Percentiles rank a stretch among this genome's conserved stretches.
phyloP scores from a whole-genome alignment of 2,797 vertebrate genomes.

The Pipistrellus pipistrellus region DNA sequence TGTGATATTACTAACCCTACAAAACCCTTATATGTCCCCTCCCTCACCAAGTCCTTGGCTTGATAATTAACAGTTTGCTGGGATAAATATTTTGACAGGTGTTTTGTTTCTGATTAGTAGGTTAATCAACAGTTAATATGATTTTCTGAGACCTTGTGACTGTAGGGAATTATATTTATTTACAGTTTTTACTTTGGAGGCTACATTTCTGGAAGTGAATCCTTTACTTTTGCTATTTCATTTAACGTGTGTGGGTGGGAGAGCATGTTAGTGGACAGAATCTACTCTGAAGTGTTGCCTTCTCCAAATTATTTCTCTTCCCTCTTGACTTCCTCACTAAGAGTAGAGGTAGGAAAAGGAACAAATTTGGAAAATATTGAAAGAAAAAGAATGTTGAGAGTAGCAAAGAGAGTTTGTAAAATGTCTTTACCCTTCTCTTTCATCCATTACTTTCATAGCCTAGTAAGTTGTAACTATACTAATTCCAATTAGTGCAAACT shows the following conservation, averaged over 20 bases:
- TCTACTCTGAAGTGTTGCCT: background rate
- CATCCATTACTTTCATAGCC: background rate
- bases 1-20: slow-evolving; percentile 7
- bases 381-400: slow-evolving; percentile 4
- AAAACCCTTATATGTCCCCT: background rate
- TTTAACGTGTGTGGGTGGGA: background rate
- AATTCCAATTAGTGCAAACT: background rate
- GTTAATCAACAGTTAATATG: background rate
- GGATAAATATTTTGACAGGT: slow-evolving; percentile 4
- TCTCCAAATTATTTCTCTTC: slow-evolving; percentile 6
- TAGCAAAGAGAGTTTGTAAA: background rate
- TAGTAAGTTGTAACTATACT: slow-evolving; percentile 27
- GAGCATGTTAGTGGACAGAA: background rate
- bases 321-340: background rate
- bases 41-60: background rate
- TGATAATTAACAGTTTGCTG: background rate
- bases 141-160: background rate
- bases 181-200: slow-evolving; percentile 40
- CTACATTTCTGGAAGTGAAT: slow-evolving; percentile 12
- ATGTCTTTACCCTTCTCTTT: background rate
- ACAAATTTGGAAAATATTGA: background rate
- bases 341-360: background rate
- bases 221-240: background rate
- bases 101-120: background rate
- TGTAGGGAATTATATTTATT: background rate